Percentiles rank a stretch among this genome's conserved stretches.
Evolutionary conservation across 2,888 invertebrate species (phyloP).

Genomic region (Autographa pulchrina): DNA sequence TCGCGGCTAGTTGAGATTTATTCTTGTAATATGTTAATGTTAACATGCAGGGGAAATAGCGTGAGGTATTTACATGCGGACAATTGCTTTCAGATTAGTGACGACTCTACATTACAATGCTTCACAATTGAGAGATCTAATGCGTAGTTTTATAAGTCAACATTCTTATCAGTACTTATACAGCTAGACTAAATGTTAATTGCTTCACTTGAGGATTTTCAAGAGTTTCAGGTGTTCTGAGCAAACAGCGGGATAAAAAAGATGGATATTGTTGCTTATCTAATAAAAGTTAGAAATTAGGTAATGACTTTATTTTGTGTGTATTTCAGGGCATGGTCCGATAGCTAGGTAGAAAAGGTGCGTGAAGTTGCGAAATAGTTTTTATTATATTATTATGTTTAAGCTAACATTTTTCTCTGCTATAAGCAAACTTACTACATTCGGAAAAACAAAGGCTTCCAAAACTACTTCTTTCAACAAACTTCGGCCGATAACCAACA

Average conservation of each 20-base stretch:
- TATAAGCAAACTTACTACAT: no score
- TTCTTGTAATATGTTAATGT: constrained; percentile 36
- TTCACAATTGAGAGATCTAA: neutral
- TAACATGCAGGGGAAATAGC: constrained; percentile 36
- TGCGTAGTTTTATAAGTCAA: constrained; percentile 1
- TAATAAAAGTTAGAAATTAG: no score
- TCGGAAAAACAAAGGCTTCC: no score
- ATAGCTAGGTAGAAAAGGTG: no score
- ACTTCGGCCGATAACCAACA: neutral
- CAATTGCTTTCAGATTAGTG: constrained; percentile 17
- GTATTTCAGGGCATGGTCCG: no score
- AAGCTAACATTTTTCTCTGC: no score
- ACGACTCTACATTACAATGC: neutral
- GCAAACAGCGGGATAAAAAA: neutral
- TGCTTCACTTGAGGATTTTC: neutral
- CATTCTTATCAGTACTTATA: neutral
- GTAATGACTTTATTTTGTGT: no score
- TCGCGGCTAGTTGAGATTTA: constrained; percentile 23
- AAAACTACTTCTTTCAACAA: neutral
- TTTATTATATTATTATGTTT: no score
- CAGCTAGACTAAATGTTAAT: neutral
- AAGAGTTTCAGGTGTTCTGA: neutral
- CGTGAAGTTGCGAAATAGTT: no score
- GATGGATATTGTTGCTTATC: no score
- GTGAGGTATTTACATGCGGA: constrained; percentile 20